Conservation (phyloP, 1,140 invertebrate species). For the Pseudachorutes palmiensis region DNA sequence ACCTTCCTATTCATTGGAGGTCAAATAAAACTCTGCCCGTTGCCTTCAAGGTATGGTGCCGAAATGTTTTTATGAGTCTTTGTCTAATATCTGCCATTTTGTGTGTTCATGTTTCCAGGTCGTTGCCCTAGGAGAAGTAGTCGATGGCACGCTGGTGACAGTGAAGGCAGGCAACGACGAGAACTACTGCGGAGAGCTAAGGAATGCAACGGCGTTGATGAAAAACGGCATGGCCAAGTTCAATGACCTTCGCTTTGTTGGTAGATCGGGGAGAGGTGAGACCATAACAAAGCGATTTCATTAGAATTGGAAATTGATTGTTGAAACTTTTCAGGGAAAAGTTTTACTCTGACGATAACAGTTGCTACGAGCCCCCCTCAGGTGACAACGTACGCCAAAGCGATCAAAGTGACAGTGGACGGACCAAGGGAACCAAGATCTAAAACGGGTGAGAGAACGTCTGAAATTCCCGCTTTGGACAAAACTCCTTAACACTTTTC, state of each 20-base stretch:
- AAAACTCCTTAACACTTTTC: too few relatives aligned
- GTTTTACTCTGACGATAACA: slow-evolving; percentile 93
- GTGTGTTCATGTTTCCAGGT: slow-evolving; percentile 42
- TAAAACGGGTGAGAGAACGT: slow-evolving; percentile 91
- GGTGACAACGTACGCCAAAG: slow-evolving; percentile 94
- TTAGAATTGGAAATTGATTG: not conserved
- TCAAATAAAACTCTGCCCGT: slow-evolving; percentile 95
- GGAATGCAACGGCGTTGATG: slow-evolving; percentile 89
- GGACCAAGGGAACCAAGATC: slow-evolving; percentile 94
- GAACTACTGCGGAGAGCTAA: slow-evolving; percentile 87
- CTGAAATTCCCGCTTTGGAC: too few relatives aligned
- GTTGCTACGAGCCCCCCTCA: slow-evolving; percentile 85
- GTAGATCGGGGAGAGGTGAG: slow-evolving; percentile 92
- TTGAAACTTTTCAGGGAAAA: slow-evolving; percentile 68
- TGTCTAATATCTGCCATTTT: too few relatives aligned
- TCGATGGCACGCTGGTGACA: slow-evolving; percentile 90
- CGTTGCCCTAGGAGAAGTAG: slow-evolving; percentile 79
- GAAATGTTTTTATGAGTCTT: too few relatives aligned
- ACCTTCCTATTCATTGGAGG: slow-evolving; percentile 86
- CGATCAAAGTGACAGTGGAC: slow-evolving; percentile 96
- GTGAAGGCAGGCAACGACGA: slow-evolving; percentile 95
- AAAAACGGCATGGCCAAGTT: slow-evolving; percentile 98
- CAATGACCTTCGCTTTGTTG: slow-evolving; percentile 94
- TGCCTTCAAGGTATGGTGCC: slow-evolving; percentile 75
- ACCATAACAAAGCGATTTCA: too few relatives aligned